phyloP scores from a whole-genome alignment of 2,888 invertebrate genomes.

The Unio pictorum region DNA sequence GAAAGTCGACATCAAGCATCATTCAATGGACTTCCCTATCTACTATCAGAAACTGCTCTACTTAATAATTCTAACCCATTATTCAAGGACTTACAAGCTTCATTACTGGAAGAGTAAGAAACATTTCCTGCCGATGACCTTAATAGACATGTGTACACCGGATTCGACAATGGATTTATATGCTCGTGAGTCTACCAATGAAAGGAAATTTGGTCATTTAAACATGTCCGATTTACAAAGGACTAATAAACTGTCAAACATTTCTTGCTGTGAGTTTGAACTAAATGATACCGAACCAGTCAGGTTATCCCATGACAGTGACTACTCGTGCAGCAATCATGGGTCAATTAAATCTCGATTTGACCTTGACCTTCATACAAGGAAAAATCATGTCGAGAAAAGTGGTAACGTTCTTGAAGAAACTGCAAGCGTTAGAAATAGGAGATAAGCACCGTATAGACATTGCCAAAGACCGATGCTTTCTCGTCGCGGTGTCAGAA shows the following conservation, averaged over 20 bases:
- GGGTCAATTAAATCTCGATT: slow-evolving; percentile 43
- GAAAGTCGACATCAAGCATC: too few relatives aligned
- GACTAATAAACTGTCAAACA: slow-evolving; percentile 33
- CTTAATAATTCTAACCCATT: slow-evolving; percentile 20
- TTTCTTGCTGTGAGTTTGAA: slow-evolving; percentile 38
- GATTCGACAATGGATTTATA: slow-evolving; percentile 21
- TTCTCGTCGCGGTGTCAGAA: slow-evolving; percentile 36
- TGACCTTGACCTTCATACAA: slow-evolving; percentile 40
- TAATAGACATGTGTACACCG: slow-evolving; percentile 28
- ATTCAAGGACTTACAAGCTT: slow-evolving; percentile 31
- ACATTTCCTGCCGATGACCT: slow-evolving; percentile 17
- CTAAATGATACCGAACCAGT: slow-evolving; percentile 38
- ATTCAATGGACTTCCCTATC: too few relatives aligned
- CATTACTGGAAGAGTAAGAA: slow-evolving; percentile 24
- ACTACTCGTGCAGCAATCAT: slow-evolving; percentile 21
- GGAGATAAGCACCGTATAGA: too few relatives aligned
- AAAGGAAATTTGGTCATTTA: slow-evolving; percentile 27
- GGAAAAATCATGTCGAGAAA: slow-evolving; percentile 43
- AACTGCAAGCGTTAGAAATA: neutral
- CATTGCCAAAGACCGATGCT: slow-evolving; percentile 30
- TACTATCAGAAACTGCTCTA: neutral
- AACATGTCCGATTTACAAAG: slow-evolving; percentile 29
- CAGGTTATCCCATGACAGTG: slow-evolving; percentile 29
- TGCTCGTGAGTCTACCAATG: slow-evolving; percentile 30
- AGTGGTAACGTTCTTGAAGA: slow-evolving; percentile 26